A percentile compares a stretch with the other conserved stretches of the same genome.
These are phyloP conservation scores for Arnoldichthys spilopterus DNA, from an alignment of 2,797 vertebrate species.

Conservation along the genomic window DNA sequence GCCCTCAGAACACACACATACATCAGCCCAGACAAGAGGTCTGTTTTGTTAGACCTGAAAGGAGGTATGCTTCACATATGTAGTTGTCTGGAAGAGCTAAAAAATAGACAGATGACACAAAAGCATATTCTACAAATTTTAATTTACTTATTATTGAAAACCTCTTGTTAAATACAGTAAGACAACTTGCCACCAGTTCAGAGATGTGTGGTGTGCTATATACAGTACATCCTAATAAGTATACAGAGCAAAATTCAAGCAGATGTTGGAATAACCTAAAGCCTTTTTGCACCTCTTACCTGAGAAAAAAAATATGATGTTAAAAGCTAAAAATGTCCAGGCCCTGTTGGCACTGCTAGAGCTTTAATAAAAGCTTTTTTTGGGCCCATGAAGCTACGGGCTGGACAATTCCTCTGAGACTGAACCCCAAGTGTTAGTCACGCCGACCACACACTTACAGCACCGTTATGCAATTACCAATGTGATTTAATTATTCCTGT, in stretches of 20 bases:
- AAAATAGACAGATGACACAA: background rate
- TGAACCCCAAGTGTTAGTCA: conserved; percentile 48
- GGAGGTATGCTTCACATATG: conserved; percentile 24
- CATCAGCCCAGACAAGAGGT: conserved; percentile 16
- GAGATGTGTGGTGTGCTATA: background rate
- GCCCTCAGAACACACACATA: conserved; percentile 3
- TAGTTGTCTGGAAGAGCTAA: background rate
- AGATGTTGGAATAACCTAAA: background rate
- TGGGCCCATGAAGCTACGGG: conserved; percentile 4
- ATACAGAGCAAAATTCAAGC: background rate
- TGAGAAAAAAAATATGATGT: conserved; percentile 16
- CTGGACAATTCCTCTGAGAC: conserved; percentile 41
- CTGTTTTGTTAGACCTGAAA: background rate
- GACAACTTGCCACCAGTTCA: background rate
- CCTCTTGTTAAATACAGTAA: background rate
- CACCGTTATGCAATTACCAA: conserved; percentile 57
- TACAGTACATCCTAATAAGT: background rate
- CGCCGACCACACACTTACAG: conserved; percentile 39
- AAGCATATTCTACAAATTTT: conserved; percentile 2
- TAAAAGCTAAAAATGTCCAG: background rate
- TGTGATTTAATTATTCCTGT: conserved; percentile 61
- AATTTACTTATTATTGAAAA: background rate
- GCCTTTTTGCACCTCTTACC: background rate
- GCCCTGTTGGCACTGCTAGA: background rate
- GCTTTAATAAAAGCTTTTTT: conserved; percentile 21